These are phyloP conservation scores for Cladopsammia gracilis DNA, from an alignment of 64 coral and sea anemone genomes.

Conservation along the genomic window DNA sequence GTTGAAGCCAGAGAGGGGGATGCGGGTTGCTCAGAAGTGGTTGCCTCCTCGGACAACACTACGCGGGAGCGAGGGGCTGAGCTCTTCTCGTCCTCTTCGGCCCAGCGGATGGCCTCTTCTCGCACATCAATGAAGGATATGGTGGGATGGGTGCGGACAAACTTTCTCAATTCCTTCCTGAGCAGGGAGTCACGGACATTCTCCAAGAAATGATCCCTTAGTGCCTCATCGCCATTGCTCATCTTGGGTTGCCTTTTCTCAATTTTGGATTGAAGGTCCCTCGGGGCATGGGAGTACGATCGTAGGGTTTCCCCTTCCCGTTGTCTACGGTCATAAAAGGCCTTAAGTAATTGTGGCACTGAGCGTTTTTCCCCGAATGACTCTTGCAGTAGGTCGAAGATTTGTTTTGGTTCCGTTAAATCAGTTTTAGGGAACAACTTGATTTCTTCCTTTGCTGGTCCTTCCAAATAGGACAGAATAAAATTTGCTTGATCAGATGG, in stretches of 20 bases:
- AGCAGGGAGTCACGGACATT: conserved; percentile 1
- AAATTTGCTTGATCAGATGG: background rate
- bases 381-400: background rate
- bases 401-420: background rate
- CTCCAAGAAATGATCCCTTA: background rate
- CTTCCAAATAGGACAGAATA: background rate
- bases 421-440: background rate
- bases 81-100: conserved; percentile 61
- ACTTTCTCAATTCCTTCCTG: conserved; percentile 42
- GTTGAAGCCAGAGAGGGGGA: background rate
- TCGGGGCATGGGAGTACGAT: background rate
- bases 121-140: conserved; percentile 58
- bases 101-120: conserved; percentile 61
- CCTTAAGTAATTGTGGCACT: background rate
- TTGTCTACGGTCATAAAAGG: conserved; percentile 14
- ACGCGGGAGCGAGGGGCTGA: background rate
- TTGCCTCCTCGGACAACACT: background rate
- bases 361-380: conserved; percentile 22
- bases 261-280: background rate
- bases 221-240: background rate
- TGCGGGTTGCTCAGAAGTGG: background rate
- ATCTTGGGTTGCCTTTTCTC: background rate
- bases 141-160: background rate
- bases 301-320: background rate
- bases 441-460: conserved; percentile 16